phyloP scores from a whole-genome alignment of 2,888 invertebrate species.

The Drosophila emarginata region DNA sequence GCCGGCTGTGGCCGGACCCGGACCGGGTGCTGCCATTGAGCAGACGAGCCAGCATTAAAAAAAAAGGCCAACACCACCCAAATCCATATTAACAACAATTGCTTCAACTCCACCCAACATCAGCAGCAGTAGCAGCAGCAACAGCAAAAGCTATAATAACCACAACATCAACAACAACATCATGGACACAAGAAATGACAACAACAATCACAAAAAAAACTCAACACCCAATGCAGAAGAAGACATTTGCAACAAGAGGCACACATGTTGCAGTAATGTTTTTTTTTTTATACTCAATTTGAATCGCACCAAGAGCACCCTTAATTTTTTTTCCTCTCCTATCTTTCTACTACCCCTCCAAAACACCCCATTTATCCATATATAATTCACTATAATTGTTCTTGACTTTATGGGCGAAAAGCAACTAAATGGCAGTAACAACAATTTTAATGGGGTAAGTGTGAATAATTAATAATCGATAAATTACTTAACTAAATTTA shows the following conservation, averaged over 20 bases:
- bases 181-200: conserved; percentile 18
- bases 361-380: not conserved
- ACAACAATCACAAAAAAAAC: conserved; percentile 14
- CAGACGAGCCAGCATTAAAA: conserved; percentile 65
- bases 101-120: conserved; percentile 15
- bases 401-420: conserved; percentile 5
- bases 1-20: conserved; percentile 61
- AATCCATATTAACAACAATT: conserved; percentile 18
- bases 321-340: not conserved
- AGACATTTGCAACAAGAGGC: conserved; percentile 7
- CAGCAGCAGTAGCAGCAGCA: not conserved
- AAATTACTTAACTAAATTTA: no score
- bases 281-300: conserved; percentile 11
- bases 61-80: conserved; percentile 21
- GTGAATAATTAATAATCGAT: conserved; percentile 1
- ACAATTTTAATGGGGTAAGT: conserved; percentile 10
- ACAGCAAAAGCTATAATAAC: not conserved
- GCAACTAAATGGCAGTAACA: conserved; percentile 10
- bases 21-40: conserved; percentile 62
- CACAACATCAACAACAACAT: conserved; percentile 13
- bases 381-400: conserved; percentile 7
- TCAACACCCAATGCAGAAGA: conserved; percentile 19
- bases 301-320: not conserved
- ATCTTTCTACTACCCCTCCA: not conserved
- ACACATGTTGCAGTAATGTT: not conserved